Conservation (phyloP, 2,888 invertebrate species). For the Eupelmus urozonus region DNA sequence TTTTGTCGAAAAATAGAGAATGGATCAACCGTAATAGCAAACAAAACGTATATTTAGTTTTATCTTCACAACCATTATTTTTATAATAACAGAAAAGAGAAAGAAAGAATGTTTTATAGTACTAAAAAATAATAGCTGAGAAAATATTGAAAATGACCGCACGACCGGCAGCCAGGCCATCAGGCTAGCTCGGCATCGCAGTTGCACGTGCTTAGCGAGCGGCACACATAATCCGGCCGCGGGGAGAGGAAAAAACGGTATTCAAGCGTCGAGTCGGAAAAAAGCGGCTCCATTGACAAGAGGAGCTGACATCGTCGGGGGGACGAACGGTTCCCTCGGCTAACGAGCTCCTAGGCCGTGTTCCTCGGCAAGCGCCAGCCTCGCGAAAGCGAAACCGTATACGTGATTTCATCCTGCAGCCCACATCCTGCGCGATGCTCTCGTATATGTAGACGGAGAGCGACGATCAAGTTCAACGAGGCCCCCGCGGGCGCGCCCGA, state of each 20-base stretch:
- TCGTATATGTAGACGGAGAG: background rate
- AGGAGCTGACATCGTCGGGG: background rate
- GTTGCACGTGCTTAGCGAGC: background rate
- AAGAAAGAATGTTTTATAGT: too few species aligned
- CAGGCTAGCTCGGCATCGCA: background rate
- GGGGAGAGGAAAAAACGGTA: background rate
- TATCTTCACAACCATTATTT: too few species aligned
- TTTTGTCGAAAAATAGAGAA: too few species aligned
- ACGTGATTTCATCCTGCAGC: constrained; percentile 22
- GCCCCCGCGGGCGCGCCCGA: constrained; percentile 11
- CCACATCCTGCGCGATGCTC: constrained; percentile 37
- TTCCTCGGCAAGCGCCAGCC: background rate
- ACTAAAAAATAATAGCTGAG: background rate
- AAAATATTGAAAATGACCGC: background rate
- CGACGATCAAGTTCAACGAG: constrained; percentile 16
- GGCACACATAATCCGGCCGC: background rate
- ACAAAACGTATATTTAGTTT: too few species aligned
- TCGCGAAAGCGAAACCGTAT: background rate
- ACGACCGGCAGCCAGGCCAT: background rate
- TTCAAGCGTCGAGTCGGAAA: background rate
- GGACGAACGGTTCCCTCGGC: background rate
- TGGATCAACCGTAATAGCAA: too few species aligned
- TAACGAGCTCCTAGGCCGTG: constrained; percentile 6
- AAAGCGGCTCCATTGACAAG: constrained; percentile 5
- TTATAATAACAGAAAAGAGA: too few species aligned